Evolutionary conservation across 2,797 vertebrate genomes (phyloP), one percentile per base, ranked within the genome.

Genomic region (Acanthornis magna): DNA sequence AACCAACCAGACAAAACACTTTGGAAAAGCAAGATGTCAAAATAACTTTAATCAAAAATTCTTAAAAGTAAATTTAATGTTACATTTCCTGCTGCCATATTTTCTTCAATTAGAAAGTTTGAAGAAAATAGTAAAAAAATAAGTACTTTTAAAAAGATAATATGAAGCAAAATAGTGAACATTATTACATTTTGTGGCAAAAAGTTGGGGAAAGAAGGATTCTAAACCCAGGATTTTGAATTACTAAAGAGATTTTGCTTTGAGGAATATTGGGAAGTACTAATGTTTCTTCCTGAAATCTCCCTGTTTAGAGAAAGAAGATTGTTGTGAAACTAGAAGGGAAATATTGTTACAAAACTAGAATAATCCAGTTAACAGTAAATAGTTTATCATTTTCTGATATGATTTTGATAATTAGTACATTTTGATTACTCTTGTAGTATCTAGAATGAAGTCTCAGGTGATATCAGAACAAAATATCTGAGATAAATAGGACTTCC

Each of bases 361-460:
- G 14, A 75, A 54, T 16, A 88, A 74, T 76, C 9, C 20, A 77
- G 7, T 60, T 63, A 76, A 12, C 5, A 58, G 7, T 43, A 15
- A 61, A 54, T 73, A 32, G 2, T 38, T 76, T 57, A 75, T 58
- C 1, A 2, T 60, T 81, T 60, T 65, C 45, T 78, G 53, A 58
- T 57, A 62, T 32, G 18, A 70, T 85, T 93, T 80, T 73, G 23
- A 50, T 77, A 88, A 48, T 15, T n/a, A 32, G 17, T 45, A 67
- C 10, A 42, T 91, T 88, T 73, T 91, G 13, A 61, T 89, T 77
- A 61, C 22, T 73, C 32, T 79, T 92, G 53, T 23, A 85, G 13
- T 83, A 67, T 54, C 27, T 47, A 89, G 80, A 93, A 80, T 47
- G 11, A 36, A 89, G 75, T 74, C 53, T 83, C 71, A 83, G 53